Base-by-base conservation (phyloP, 2,113 vertebrate genomes). In the Lepisosteus oculatus region DNA sequence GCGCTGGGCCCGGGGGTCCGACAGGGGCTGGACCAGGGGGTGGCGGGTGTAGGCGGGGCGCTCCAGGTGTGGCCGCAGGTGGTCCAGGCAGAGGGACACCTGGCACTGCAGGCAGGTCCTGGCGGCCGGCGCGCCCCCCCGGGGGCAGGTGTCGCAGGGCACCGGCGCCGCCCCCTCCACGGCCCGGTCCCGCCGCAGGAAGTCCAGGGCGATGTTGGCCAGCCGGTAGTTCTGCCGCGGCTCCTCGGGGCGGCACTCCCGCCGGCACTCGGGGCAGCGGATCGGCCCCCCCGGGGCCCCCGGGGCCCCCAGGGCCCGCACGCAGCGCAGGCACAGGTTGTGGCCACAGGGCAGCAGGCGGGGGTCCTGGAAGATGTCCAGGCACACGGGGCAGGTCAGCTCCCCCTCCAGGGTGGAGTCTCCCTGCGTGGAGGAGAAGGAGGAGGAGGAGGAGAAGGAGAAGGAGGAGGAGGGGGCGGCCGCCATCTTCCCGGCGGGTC, bases 341-440 rank as follows among this genome's bases (percentile, higher is more conserved):
- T 89, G 88, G 8, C 87, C 86, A 54, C 89, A 89, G 62, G 81
- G 78, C 51, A 90, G 79, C 76, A 84, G 83, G n/a, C 70, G 77
- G 3, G 88, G 87, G 13, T 87, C 80, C 3, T 57, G 81, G 15
- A 85, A 87, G 67, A 85, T 79, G 68, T 90, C 84, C 45, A 73
- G 85, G 57, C 88, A 89, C 69, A 90, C 83, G 0, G 86, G 76
- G 69, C 88, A 90, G 8, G 63, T 88, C n/a, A 88, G 68, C 77
- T 86, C 43, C 13, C 77, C 77, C 67, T 76, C 78, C 0, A 88
- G 65, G 15, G 65, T 14, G 3, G 64, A 12, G 59, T 66, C 0
- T 79, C 65, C 3, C 13, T 3, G 0, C 8, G 8, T 7, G 6
- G n/a, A 74, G 29, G 29, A 29, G 29, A 2, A 29, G 29, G 29